phyloP scores from a whole-genome alignment of 2,888 invertebrate species.

The Sycophila texana region DNA sequence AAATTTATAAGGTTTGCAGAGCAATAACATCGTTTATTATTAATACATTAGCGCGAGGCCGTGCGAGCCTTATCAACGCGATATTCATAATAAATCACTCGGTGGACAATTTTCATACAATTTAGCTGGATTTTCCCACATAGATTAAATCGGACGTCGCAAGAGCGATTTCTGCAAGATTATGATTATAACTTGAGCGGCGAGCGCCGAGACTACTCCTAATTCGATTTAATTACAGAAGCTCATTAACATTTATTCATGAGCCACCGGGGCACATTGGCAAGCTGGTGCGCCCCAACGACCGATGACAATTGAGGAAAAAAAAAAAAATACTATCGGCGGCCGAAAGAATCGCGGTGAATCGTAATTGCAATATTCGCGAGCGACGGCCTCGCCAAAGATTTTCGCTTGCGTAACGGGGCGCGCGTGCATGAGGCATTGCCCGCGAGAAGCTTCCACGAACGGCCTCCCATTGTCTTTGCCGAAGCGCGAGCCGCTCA shows the following conservation, averaged over 20 bases:
- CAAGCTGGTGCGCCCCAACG: constrained; percentile 17
- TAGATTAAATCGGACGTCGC: constrained; percentile 32
- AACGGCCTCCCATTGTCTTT: constrained; percentile 44
- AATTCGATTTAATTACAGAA: constrained; percentile 28
- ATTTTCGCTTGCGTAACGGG: constrained; percentile 44
- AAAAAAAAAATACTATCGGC: neutral
- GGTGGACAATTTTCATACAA: constrained; percentile 23
- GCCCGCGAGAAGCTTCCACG: constrained; percentile 35
- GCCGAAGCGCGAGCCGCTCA: constrained; percentile 16
- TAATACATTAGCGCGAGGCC: too few species aligned
- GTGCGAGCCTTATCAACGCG: neutral
- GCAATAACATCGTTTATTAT: too few species aligned
- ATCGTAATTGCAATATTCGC: constrained; percentile 47
- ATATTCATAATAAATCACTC: constrained; percentile 4
- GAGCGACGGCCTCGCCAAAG: constrained; percentile 27
- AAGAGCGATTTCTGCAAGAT: constrained; percentile 33
- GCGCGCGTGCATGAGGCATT: constrained; percentile 5
- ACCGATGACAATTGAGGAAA: constrained; percentile 40
- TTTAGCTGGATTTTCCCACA: constrained; percentile 22
- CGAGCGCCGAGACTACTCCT: constrained; percentile 5
- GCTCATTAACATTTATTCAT: constrained; percentile 46
- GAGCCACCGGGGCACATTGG: constrained; percentile 21
- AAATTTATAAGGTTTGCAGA: too few species aligned
- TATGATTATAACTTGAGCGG: constrained; percentile 2
- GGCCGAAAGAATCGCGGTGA: constrained; percentile 11